phyloP scores from a whole-genome alignment of 2,888 invertebrate genomes.

The Lymantria monacha region DNA sequence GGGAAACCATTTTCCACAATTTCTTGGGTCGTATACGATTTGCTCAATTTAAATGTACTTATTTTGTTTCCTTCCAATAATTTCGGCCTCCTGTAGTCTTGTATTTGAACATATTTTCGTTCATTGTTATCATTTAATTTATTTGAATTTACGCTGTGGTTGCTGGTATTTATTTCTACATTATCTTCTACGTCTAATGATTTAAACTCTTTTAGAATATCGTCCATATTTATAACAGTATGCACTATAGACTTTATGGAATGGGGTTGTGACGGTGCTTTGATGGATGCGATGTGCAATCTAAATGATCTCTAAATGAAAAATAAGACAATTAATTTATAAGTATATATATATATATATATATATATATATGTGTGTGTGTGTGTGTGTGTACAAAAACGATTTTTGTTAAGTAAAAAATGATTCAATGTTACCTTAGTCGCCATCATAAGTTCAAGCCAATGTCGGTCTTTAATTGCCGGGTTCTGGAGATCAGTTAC shows the following conservation, averaged over 20 bases:
- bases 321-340: slow-evolving; percentile 33
- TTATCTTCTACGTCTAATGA: slow-evolving; percentile 48
- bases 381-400: too few species aligned
- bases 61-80: slow-evolving; percentile 41
- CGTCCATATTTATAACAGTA: slow-evolving; percentile 39
- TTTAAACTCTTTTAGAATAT: slow-evolving; percentile 59
- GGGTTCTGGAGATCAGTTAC: slow-evolving; percentile 97
- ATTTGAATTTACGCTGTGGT: slow-evolving; percentile 4
- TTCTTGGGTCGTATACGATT: slow-evolving; percentile 55
- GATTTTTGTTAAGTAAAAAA: neutral
- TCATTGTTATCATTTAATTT: slow-evolving; percentile 8
- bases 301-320: slow-evolving; percentile 58
- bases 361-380: slow-evolving; percentile 1
- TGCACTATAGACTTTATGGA: slow-evolving; percentile 34
- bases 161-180: slow-evolving; percentile 25
- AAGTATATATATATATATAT: neutral
- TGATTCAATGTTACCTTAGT: slow-evolving; percentile 86
- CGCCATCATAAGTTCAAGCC: slow-evolving; percentile 96
- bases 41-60: slow-evolving; percentile 44
- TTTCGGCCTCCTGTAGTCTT: slow-evolving; percentile 62
- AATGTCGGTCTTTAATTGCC: slow-evolving; percentile 95
- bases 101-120: slow-evolving; percentile 44
- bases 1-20: slow-evolving; percentile 54
- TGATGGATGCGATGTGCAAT: slow-evolving; percentile 50
- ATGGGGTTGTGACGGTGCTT: slow-evolving; percentile 40